A percentile compares a stretch with the other conserved stretches of the same genome.
Evolutionary conservation across 2,888 invertebrate species (phyloP).

Genomic region (Idaea dimidiata): DNA sequence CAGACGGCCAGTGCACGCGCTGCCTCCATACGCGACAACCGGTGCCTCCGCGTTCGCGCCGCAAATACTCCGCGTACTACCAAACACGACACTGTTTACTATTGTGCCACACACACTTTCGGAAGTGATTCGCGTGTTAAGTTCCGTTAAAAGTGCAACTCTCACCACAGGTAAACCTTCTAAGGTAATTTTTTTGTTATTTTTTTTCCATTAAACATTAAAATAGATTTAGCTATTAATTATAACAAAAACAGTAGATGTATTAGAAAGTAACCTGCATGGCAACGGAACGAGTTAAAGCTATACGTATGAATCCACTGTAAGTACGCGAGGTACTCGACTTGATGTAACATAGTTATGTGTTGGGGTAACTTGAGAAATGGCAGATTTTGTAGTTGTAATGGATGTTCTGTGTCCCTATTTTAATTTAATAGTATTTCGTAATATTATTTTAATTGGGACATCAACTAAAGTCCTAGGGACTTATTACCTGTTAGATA

Average conservation of each 20-base stretch:
- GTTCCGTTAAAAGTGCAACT: slow-evolving; percentile 61
- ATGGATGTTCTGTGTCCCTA: too few relatives aligned
- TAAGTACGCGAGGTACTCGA: slow-evolving; percentile 61
- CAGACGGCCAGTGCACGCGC: slow-evolving; percentile 72
- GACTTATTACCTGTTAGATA: slow-evolving; percentile 7
- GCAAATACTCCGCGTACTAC: slow-evolving; percentile 34
- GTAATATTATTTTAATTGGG: neutral
- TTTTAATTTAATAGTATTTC: slow-evolving; percentile 1
- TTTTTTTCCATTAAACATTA: slow-evolving; percentile 21
- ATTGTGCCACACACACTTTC: slow-evolving; percentile 22
- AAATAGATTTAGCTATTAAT: slow-evolving; percentile 12
- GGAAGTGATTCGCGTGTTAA: slow-evolving; percentile 67
- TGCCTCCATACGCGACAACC: slow-evolving; percentile 51
- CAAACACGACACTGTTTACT: slow-evolving; percentile 36
- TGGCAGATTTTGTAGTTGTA: slow-evolving; percentile 48
- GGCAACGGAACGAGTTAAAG: slow-evolving; percentile 71
- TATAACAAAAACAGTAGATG: slow-evolving; percentile 46
- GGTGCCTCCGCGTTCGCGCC: slow-evolving; percentile 28
- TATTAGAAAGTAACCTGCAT: slow-evolving; percentile 76
- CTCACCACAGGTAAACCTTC: slow-evolving; percentile 54
- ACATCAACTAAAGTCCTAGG: neutral
- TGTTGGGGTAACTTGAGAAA: slow-evolving; percentile 59
- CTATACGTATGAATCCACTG: slow-evolving; percentile 55
- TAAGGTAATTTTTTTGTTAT: slow-evolving; percentile 58
- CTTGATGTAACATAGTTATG: slow-evolving; percentile 70